Evolutionary conservation across 2,113 vertebrate species (phyloP).

Genomic region (Poeciliopsis prolifica): DNA sequence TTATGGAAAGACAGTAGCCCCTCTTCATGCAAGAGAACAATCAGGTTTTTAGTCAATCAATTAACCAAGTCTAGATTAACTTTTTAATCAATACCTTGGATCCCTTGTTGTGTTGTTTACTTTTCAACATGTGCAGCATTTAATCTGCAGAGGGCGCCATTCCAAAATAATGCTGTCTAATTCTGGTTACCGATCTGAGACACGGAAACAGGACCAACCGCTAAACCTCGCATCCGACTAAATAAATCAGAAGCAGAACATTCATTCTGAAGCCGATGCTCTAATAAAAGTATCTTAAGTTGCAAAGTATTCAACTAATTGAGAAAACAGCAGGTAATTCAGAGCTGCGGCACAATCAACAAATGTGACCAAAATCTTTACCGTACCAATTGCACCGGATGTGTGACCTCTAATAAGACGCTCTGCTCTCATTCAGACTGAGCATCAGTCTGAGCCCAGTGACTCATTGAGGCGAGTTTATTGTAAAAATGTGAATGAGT

Average conservation of each 20-base stretch:
- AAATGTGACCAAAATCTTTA: conserved; percentile 1
- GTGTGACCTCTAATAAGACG: conserved; percentile 29
- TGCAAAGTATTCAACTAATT: not conserved
- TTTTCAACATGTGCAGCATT: not conserved
- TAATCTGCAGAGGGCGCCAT: not conserved
- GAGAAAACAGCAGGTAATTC: not conserved
- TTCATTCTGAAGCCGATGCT: not conserved
- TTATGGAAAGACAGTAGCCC: too few relatives aligned
- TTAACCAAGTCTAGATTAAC: too few relatives aligned
- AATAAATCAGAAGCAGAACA: not conserved
- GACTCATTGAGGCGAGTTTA: conserved; percentile 65
- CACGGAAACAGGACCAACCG: not conserved
- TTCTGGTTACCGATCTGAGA: not conserved
- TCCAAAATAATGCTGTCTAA: not conserved
- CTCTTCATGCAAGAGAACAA: too few relatives aligned
- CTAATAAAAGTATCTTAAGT: not conserved
- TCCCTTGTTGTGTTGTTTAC: not conserved
- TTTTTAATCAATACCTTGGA: too few relatives aligned
- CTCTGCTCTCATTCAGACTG: not conserved
- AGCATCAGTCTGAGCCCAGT: not conserved
- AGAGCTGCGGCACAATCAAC: not conserved
- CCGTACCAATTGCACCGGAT: conserved; percentile 21
- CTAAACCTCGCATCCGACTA: not conserved
- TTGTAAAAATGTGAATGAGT: conserved; percentile 66
- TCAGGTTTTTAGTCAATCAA: too few relatives aligned